Base-by-base conservation (phyloP, 2,888 invertebrate species). In the Trachelus stipa region DNA sequence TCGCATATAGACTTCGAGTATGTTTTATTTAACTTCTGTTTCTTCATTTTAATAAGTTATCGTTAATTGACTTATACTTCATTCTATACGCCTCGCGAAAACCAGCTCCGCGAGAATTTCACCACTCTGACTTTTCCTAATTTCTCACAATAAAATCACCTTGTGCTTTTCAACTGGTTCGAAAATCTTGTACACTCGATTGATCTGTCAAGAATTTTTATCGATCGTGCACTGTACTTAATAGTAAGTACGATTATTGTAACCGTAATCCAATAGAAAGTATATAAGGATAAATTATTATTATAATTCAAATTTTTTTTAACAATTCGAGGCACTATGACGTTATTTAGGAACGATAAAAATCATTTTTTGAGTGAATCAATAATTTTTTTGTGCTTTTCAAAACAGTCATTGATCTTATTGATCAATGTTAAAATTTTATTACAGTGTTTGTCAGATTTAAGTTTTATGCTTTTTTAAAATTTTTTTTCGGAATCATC, bases 11-110 rank as follows among this genome's bases (percentile, higher is more conserved):
- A 74, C 23, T 34, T 73, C 69, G 76, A 78, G 35, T 75, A 56
- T 23, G 6, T 56, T 56, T 56, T 56, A 23, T 56, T 23, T 56
- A 23, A 56, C 9, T 23, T 56, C 23, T 56, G 12, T 71, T 34
- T 33, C 68, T 34, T 69, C 12, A 37, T 73, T 68, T n/a, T 35
- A 79, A 77, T 79, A 79, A 79, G 71, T 81, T 82, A 82, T 79
- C 80, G 79, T 81, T 83, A 83, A 83, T 83, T 83, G 83, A 83
- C 83, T 83, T 81, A 83, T 73, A 81, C 75, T 80, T 82, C 82
- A 82, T 83, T 78, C 79, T 83, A 81, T 75, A 73, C 80, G 74
- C 79, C 76, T 80, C 78, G 75, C 77, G 68, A 76, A 73, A 80
- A 79, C 35, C 74, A 74, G 74, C 74, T 74, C 37, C 30, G 3